Evolutionary conservation across 2,113 vertebrate species (phyloP).

Genomic region (Anolis carolinensis): DNA sequence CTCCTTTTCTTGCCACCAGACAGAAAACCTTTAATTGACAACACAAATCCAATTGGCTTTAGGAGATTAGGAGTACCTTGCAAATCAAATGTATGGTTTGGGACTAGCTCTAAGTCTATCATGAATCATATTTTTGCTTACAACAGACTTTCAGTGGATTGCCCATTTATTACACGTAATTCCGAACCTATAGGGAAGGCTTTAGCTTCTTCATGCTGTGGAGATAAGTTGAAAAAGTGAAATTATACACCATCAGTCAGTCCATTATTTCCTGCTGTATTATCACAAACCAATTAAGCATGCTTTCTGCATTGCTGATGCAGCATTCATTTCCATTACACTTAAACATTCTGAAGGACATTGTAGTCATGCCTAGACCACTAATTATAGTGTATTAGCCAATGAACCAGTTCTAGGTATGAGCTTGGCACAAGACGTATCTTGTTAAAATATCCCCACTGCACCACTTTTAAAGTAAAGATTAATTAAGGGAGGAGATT

Average conservation of each 20-base stretch:
- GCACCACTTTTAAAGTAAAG: not conserved
- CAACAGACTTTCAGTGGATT: not conserved
- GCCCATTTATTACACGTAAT: not conserved
- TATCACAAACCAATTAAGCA: constrained; percentile 25
- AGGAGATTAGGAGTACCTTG: not conserved
- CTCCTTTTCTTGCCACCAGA: not conserved
- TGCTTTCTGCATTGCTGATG: constrained; percentile 12
- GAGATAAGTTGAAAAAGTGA: not conserved
- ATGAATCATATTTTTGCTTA: constrained; percentile 10
- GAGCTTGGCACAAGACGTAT: constrained; percentile 42
- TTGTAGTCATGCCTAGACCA: constrained; percentile 4
- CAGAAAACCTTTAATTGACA: not conserved
- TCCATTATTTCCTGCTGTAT: constrained; percentile 8
- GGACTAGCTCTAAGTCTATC: not conserved
- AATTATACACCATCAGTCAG: not conserved
- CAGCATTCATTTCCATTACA: not conserved
- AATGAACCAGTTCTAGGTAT: constrained; percentile 35
- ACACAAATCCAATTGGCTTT: not conserved
- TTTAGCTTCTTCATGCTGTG: not conserved
- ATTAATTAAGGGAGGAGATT: constrained; percentile 16
- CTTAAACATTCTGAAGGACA: not conserved
- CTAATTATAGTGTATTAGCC: constrained; percentile 46
- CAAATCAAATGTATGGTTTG: not conserved
- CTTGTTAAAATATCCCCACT: constrained; percentile 30
- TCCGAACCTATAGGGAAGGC: not conserved